phyloP scores from a whole-genome alignment of 2,888 invertebrate genomes.

The Pedicia rivosa region DNA sequence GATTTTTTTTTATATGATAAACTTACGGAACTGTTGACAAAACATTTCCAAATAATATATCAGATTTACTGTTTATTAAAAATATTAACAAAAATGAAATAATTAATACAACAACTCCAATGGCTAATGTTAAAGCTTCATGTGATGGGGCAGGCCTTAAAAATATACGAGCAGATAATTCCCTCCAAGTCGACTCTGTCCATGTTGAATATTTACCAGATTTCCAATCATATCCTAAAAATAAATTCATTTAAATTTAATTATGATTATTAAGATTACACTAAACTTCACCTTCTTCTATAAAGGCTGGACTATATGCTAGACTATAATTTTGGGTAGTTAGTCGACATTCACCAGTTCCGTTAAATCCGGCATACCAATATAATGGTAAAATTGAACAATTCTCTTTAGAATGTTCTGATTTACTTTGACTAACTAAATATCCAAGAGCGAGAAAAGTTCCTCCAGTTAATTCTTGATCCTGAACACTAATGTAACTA shows the following conservation, averaged over 20 bases:
- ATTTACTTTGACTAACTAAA: slow-evolving; percentile 18
- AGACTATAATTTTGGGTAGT: slow-evolving; percentile 56
- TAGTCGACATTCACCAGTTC: slow-evolving; percentile 51
- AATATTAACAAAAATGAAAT: slow-evolving; percentile 28
- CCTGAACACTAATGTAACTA: slow-evolving; percentile 28
- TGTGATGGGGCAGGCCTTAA: slow-evolving; percentile 40
- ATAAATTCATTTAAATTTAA: slow-evolving; percentile 8
- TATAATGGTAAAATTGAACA: slow-evolving; percentile 32
- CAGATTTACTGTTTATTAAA: slow-evolving; percentile 26
- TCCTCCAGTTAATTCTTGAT: too few species aligned
- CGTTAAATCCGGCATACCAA: slow-evolving; percentile 51
- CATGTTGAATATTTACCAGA: slow-evolving; percentile 69
- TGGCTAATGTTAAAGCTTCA: slow-evolving; percentile 24
- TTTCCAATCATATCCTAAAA: slow-evolving; percentile 55
- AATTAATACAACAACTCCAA: slow-evolving; percentile 26
- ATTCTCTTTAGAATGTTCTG: slow-evolving; percentile 26
- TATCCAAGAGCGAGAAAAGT: too few species aligned
- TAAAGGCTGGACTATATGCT: slow-evolving; percentile 73
- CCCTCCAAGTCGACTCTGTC: slow-evolving; percentile 77
- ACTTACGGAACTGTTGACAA: slow-evolving; percentile 27
- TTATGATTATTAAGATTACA: too few species aligned
- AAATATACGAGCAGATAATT: slow-evolving; percentile 60
- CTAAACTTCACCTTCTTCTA: slow-evolving; percentile 54
- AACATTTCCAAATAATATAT: slow-evolving; percentile 26
- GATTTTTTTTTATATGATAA: too few species aligned